Percentiles rank a stretch among this genome's conserved stretches.
These are phyloP conservation scores for Torymus tubicola DNA, from an alignment of 2,888 invertebrate species.

Conservation along the genomic window DNA sequence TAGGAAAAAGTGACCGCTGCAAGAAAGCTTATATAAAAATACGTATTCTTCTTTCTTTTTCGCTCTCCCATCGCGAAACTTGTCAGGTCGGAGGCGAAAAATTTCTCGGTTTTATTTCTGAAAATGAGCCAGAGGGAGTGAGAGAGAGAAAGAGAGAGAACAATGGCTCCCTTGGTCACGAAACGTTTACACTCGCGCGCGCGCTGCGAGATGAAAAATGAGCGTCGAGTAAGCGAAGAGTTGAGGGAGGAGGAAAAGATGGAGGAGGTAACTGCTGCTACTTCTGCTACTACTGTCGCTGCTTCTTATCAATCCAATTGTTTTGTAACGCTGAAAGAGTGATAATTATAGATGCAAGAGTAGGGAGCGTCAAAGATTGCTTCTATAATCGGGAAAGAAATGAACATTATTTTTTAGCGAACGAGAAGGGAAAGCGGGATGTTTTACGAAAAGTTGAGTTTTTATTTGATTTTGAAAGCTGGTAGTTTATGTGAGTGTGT, in stretches of 20 bases:
- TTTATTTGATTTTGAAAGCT: too few relatives aligned
- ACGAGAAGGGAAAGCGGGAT: too few relatives aligned
- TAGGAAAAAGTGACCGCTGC: neutral
- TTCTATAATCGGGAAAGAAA: neutral
- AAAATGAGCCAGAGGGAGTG: slow-evolving; percentile 62
- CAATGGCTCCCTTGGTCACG: slow-evolving; percentile 56
- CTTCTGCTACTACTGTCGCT: neutral
- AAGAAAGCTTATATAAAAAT: slow-evolving; percentile 9
- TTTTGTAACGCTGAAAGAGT: slow-evolving; percentile 38
- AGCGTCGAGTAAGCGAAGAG: neutral
- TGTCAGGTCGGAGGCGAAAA: slow-evolving; percentile 66
- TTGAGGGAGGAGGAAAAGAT: too few relatives aligned
- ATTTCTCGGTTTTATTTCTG: slow-evolving; percentile 63
- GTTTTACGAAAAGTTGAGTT: too few relatives aligned
- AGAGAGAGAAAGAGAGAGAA: slow-evolving; percentile 18
- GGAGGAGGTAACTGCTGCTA: neutral
- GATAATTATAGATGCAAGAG: slow-evolving; percentile 45
- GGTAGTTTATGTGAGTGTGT: too few relatives aligned
- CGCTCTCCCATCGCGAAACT: slow-evolving; percentile 54
- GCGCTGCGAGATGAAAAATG: slow-evolving; percentile 47
- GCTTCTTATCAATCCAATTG: slow-evolving; percentile 51
- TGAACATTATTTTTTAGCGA: too few relatives aligned
- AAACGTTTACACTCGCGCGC: slow-evolving; percentile 42
- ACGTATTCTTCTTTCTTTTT: neutral
- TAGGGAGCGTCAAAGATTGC: neutral